Percentiles rank a stretch among this genome's conserved stretches.
These are phyloP conservation scores for Ophion costatus DNA, from an alignment of 2,888 invertebrate genomes.

Conservation along the genomic window DNA sequence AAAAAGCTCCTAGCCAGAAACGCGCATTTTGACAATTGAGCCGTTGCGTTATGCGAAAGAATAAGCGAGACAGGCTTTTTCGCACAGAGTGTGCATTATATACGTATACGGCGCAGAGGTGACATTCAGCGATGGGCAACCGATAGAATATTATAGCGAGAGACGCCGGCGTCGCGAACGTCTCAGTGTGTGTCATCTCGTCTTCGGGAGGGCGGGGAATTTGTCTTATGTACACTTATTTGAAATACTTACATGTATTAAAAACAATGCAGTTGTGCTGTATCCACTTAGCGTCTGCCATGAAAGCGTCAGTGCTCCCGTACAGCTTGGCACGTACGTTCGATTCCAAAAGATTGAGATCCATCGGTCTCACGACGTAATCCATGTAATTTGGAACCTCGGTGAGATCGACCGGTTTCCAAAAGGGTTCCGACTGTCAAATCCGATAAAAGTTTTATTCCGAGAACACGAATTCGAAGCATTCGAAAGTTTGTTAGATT, in stretches of 20 bases:
- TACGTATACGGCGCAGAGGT: no score
- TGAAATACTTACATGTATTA: constrained; percentile 90
- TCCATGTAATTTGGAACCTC: constrained; percentile 91
- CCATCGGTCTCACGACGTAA: constrained; percentile 95
- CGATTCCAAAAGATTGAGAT: constrained; percentile 89
- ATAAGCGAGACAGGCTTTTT: no score
- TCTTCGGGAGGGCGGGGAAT: neutral
- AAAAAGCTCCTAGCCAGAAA: no score
- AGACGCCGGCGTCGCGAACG: neutral
- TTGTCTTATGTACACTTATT: neutral
- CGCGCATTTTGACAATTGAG: no score
- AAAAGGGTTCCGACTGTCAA: constrained; percentile 90
- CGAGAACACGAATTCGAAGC: neutral
- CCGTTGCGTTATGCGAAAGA: no score
- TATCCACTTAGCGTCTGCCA: constrained; percentile 96
- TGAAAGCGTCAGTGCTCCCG: constrained; percentile 94
- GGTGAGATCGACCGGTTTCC: constrained; percentile 89
- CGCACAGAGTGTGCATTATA: no score
- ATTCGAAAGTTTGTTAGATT: neutral
- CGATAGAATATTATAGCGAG: neutral
- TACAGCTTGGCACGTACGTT: constrained; percentile 91
- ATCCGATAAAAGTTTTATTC: constrained; percentile 5
- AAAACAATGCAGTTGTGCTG: constrained; percentile 96
- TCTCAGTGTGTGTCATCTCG: neutral
- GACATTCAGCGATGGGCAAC: neutral